These are phyloP conservation scores for Nematostella vectensis DNA, from an alignment of 92 coral and sea anemone genomes.

Conservation along the genomic window DNA sequence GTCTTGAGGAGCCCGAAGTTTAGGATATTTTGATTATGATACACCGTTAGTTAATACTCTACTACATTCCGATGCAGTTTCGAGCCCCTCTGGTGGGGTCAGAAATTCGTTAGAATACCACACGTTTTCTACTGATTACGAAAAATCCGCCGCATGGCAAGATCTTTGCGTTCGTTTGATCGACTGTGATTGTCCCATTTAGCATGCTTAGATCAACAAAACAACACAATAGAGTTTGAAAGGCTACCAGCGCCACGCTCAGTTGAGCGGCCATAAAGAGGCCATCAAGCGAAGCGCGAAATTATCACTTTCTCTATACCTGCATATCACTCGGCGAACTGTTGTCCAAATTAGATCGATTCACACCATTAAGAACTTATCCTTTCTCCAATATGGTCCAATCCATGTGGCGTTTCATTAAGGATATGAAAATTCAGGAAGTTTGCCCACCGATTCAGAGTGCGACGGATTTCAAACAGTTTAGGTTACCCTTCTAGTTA, in stretches of 20 bases:
- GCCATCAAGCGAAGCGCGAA: slow-evolving; percentile 9
- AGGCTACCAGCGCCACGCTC: slow-evolving; percentile 26
- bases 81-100: slow-evolving; percentile 6
- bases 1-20: slow-evolving; percentile 4
- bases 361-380: slow-evolving; percentile 8
- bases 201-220: slow-evolving; percentile 46
- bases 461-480: too few species aligned
- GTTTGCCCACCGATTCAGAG: too few species aligned
- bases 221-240: slow-evolving; percentile 17
- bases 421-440: too few species aligned
- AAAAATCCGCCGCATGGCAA: too few species aligned
- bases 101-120: slow-evolving; percentile 8
- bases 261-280: slow-evolving; percentile 27
- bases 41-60: slow-evolving; percentile 7
- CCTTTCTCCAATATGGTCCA: background rate
- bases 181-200: slow-evolving; percentile 45
- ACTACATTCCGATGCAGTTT: slow-evolving; percentile 27
- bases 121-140: too few species aligned
- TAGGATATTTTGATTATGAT: background rate
- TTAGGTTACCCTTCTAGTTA: too few species aligned
- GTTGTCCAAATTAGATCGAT: slow-evolving; percentile 12
- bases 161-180: slow-evolving; percentile 7
- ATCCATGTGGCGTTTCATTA: too few species aligned
- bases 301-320: slow-evolving; percentile 26
- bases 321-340: slow-evolving; percentile 23